A percentile compares a stretch with the other conserved stretches of the same genome.
Conservation (phyloP, 2,113 vertebrate species). For the Trogon surrucura region DNA sequence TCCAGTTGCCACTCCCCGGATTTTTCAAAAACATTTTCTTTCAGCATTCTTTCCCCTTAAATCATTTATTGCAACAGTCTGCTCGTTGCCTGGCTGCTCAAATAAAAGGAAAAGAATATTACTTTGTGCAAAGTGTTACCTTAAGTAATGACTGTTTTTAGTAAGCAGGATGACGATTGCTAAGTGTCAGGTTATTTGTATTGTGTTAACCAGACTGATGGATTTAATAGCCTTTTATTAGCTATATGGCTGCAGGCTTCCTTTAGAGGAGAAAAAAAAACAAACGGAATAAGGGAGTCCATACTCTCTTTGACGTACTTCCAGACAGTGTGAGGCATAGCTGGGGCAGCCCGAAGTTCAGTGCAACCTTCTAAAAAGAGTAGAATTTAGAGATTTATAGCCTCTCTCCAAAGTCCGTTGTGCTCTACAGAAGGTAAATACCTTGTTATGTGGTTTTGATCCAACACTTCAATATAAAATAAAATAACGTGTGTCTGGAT, state of each 20-base stretch:
- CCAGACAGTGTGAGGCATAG: not conserved
- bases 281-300: not conserved
- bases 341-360: not conserved
- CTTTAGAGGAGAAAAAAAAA: not conserved
- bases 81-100: not conserved
- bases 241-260: not conserved
- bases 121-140: not conserved
- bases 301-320: not conserved
- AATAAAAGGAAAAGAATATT: conserved; percentile 14
- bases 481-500: not conserved
- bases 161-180: not conserved
- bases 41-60: conserved; percentile 54
- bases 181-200: not conserved
- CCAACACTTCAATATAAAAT: not conserved
- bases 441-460: not conserved
- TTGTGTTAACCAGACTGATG: not conserved
- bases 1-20: conserved; percentile 19
- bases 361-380: not conserved
- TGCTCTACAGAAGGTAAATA: not conserved
- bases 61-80: conserved; percentile 37
- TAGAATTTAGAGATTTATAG: not conserved
- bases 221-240: not conserved
- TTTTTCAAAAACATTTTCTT: conserved; percentile 45
- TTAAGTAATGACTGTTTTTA: not conserved
- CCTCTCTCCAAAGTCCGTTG: not conserved